Percentiles rank a stretch among this genome's conserved stretches.
phyloP scores from a whole-genome alignment of 2,797 vertebrate genomes.

The Sebastolobus altivelis region DNA sequence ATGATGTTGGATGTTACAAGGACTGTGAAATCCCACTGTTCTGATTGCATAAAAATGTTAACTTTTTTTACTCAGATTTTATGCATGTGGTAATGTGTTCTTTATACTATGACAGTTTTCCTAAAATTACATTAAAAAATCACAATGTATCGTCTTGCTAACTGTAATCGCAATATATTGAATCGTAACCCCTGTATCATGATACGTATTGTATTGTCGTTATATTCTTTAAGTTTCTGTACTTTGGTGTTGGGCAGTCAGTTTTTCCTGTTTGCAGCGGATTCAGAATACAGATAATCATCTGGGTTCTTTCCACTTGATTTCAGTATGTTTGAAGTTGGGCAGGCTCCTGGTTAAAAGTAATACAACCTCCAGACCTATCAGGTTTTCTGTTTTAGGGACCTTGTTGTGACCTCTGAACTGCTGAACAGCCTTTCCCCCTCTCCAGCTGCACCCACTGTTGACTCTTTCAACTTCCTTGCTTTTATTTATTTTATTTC shows the following conservation, averaged over 20 bases:
- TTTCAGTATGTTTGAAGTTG: slow-evolving; percentile 46
- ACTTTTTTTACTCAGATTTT: no score
- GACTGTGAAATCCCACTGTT: no score
- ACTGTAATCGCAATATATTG: no score
- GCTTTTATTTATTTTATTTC: slow-evolving; percentile 24
- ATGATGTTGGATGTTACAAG: no score
- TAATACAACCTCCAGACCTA: slow-evolving; percentile 28
- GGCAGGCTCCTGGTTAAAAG: slow-evolving; percentile 30
- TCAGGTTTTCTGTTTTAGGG: slow-evolving; percentile 54
- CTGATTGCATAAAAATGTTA: no score
- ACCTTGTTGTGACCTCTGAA: slow-evolving; percentile 57
- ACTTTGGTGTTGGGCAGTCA: background rate
- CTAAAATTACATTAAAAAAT: no score
- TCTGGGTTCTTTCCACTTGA: slow-evolving; percentile 21
- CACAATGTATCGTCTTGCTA: no score
- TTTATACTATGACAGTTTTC: no score
- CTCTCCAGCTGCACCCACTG: background rate
- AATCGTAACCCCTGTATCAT: no score
- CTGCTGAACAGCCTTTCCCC: slow-evolving; percentile 12
- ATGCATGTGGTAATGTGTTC: no score
- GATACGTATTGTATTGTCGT: no score
- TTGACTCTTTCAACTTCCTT: slow-evolving; percentile 14
- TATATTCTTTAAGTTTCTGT: slow-evolving; percentile 4
- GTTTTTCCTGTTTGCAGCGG: background rate
- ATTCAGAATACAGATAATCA: background rate